Percentiles rank a stretch among this genome's conserved stretches.
Conservation (phyloP, 2,113 vertebrate genomes). For the Sylvilagus bachmani region DNA sequence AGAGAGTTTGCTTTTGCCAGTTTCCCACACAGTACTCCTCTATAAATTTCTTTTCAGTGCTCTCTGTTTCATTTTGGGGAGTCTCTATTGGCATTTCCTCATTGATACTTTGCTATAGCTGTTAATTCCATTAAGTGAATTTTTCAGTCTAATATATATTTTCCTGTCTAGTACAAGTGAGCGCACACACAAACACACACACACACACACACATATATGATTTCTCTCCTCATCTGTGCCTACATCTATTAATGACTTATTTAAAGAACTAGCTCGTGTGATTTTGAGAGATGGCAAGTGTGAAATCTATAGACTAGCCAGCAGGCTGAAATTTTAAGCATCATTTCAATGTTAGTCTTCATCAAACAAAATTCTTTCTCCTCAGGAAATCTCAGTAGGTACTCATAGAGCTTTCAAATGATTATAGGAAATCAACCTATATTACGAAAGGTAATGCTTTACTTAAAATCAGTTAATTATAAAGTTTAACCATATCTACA, state of each 20-base stretch:
- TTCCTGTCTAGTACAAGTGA: no score
- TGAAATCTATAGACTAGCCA: background rate
- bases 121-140: background rate
- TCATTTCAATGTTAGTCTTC: background rate
- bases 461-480: background rate
- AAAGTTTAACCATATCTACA: background rate
- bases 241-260: background rate
- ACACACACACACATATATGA: background rate
- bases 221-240: background rate
- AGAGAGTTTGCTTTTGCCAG: background rate
- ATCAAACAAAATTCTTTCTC: background rate
- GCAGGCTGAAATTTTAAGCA: background rate
- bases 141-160: background rate
- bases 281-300: background rate
- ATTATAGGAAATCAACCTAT: rapidly evolving
- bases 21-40: background rate
- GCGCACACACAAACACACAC: no score
- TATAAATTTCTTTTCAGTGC: background rate
- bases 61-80: background rate
- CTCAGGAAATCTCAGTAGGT: background rate
- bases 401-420: background rate
- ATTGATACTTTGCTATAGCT: background rate
- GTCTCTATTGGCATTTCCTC: background rate
- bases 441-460: background rate
- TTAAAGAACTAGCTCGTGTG: background rate